These are phyloP conservation scores for Drosophila malerkotliana DNA, from an alignment of 1,140 invertebrate genomes.

Conservation along the genomic window DNA sequence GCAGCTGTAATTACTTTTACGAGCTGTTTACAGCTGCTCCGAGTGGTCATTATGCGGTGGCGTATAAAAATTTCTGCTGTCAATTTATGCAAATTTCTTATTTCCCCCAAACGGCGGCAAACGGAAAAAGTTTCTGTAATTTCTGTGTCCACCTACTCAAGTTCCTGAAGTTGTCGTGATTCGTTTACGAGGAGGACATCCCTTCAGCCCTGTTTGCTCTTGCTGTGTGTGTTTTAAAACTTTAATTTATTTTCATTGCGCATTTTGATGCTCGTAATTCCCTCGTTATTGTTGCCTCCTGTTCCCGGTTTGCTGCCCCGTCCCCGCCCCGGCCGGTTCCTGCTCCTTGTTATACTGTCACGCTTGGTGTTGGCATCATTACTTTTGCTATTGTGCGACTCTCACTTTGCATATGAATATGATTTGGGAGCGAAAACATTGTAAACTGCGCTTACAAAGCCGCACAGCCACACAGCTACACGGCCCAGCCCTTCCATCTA, in stretches of 20 bases:
- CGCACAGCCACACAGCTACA: constrained; percentile 27
- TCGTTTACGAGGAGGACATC: constrained; percentile 11
- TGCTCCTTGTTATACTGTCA: constrained; percentile 59
- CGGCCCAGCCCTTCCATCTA: constrained; percentile 24
- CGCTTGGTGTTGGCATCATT: constrained; percentile 76
- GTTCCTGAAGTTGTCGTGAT: constrained; percentile 48
- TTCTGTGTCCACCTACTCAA: constrained; percentile 69
- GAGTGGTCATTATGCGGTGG: constrained; percentile 76
- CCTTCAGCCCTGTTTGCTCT: constrained; percentile 42
- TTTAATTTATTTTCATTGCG: constrained; percentile 84
- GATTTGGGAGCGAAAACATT: constrained; percentile 68
- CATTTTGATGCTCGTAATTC: constrained; percentile 83
- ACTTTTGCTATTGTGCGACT: constrained; percentile 66
- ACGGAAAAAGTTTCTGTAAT: constrained; percentile 42
- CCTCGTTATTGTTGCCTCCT: constrained; percentile 80
- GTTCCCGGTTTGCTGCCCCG: constrained; percentile 21
- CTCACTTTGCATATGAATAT: constrained; percentile 79
- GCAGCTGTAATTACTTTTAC: constrained; percentile 80
- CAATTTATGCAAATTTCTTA: constrained; percentile 83
- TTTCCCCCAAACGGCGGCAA: constrained; percentile 25
- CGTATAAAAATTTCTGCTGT: constrained; percentile 63
- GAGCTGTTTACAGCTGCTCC: constrained; percentile 83
- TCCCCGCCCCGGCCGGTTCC: constrained; percentile 17
- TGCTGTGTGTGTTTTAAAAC: constrained; percentile 69
- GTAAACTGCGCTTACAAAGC: constrained; percentile 76